Evolutionary conservation across 2,113 vertebrate genomes (phyloP), one percentile per base, ranked within the genome.

Genomic region (Pleuronectes platessa): DNA sequence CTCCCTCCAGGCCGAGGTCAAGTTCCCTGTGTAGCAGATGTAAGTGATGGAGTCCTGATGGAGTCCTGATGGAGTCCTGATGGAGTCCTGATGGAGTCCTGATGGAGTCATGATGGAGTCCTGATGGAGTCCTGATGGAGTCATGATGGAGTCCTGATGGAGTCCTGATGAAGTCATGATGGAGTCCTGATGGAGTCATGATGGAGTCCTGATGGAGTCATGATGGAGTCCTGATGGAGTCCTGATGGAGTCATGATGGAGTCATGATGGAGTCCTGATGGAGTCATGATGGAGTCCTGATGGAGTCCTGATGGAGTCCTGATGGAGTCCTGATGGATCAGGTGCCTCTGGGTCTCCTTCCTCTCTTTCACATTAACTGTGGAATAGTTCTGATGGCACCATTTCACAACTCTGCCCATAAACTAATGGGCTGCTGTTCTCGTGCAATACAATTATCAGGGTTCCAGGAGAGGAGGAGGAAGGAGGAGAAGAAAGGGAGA

Each of bases 181-280:
- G 67, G 75, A 71, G 56, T 40, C 59, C 3, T 80, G 68, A 64
- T 68, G 72, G 62, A 69, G n/a, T n/a, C n/a, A n/a, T 78, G 75
- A 79, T 37, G 67, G 75, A 71, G 56, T 40, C 26, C 26, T 27
- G 26, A 27, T 27, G 26, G 26, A 27, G 26, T 27, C 26, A 79
- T 78, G 75, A 79, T 37, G 67, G 75, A 71, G 56, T 40, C 26
- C 26, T 27, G 26, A 27, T 27, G 26, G 26, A 27, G 26, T 27
- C 26, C 2, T 78, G 75, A 79, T n/a, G n/a, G n/a, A n/a, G n/a
- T n/a, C n/a, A n/a, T n/a, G n/a, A n/a, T n/a, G n/a, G n/a, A n/a
- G n/a, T n/a, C n/a, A n/a, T 78, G 75, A 79, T 37, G 67, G 75
- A 71, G 56, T 40, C 26, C 26, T 27, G 26, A 27, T 27, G 26